Base-by-base conservation (phyloP, 2,888 invertebrate genomes). In the Ethmia dodecea region DNA sequence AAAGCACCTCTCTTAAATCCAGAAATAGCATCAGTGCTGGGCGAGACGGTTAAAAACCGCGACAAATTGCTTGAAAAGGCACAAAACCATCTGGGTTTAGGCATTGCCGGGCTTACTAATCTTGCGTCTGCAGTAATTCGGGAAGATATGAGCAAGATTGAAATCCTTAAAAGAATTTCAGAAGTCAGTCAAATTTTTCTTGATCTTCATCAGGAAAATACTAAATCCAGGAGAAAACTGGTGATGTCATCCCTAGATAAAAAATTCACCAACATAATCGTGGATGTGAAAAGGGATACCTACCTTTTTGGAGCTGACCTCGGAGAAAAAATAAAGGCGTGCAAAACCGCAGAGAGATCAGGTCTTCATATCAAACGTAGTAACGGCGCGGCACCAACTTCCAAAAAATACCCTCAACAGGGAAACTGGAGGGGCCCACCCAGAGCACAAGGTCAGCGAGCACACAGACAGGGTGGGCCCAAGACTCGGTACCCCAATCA, bases 361-460 rank as follows among this genome's bases (percentile, higher is more conserved):
- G 37, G 44, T 0, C 13, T 44, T 3, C 41, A 40, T 6, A 37
- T 44, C 2, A 44, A 44, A n/a, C 26, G 33, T 5, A 28, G 22
- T 3, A 31, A 16, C 8, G 9, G n/a, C 6, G 9, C 12, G 1
- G n/a, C 38, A 2, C 13, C 35, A 1, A 9, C 32, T 2, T 32
- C 16, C 2, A 20, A 22, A 9, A 36, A 31, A 16, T 18, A 22
- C 14, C 6, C 32, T 15, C 37, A 22, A 1, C 39, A 35, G 37
- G 38, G 40, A 45, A 45, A 45, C 39, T 38, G 30, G 35, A 37
- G 31, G 15, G 39, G 37, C 42, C 40, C 42, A 34, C 42, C 47
- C 30, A 28, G 35, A 13, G 20, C 13, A 24, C 37, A 33, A 15
- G 31, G 24, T 20, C 31, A 31, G 6, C 31, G 34, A 11, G 14